Evolutionary conservation across 2,797 vertebrate genomes (phyloP), one percentile per base, ranked within the genome.

Genomic region (Hydrolagus colliei): DNA sequence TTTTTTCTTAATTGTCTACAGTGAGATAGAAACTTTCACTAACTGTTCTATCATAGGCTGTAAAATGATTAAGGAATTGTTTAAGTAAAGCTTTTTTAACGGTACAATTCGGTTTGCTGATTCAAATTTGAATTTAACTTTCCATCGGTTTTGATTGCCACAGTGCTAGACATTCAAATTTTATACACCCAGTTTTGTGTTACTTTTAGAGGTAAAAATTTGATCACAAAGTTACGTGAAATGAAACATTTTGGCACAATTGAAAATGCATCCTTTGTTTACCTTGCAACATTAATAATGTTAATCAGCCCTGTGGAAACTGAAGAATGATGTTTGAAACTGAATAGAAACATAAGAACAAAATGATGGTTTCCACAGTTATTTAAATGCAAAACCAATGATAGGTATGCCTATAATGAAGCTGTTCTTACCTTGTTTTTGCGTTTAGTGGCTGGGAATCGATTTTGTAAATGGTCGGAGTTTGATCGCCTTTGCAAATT

Each of bases 371-470:
- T 27, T 8, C 22, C 14, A 59, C 9, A 1, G 52, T 16, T 2
- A 7, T 14, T 18, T 80, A 61, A 32, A 80, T 18, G 32, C 0
- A 27, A 82, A 82, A 52, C 41, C 5, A 68, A 71, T 41, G 41
- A n/a, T 76, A 16, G 14, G 52, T 76, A 59, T 13, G 41, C 41
- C 41, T 52, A 52, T 6, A 52, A 52, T 6, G 6, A 52, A 6
- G 41, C 41, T 52, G 35, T 84, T 14, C 62, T 84, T 84, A 84
- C 79, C 79, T 52, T 16, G 63, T 71, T 84, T 52, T 52, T 84
- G n/a, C 79, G 79, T 71, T 84, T 84, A 9, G 79, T 84, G 79
- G 79, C 65, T 18, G 79, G 79, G n/a, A 84, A 18, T 18, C 65
- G 65, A 32, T 84, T 68, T 27, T 84, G 65, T 67, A 84, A 84